Percentiles rank a stretch among this genome's conserved stretches.
Conservation (phyloP, 2,113 vertebrate genomes). For the Thunnus thynnus region DNA sequence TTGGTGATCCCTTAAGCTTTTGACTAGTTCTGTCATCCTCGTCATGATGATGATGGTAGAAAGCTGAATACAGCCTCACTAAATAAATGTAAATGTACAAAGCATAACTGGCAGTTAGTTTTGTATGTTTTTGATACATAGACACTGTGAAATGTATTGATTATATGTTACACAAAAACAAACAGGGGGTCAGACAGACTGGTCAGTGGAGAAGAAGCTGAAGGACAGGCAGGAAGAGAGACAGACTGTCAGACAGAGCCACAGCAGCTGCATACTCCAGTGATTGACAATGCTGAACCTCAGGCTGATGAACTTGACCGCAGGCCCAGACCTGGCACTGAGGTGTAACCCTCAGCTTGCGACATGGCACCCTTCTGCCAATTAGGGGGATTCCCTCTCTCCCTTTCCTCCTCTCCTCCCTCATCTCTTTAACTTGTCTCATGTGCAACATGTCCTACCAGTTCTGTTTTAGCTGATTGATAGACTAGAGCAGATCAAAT, state of each 20-base stretch:
- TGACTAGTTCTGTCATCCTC: too few relatives aligned
- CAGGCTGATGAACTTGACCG: conserved; percentile 63
- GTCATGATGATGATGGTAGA: too few relatives aligned
- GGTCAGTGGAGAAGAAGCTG: not conserved
- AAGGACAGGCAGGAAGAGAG: not conserved
- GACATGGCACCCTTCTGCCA: conserved; percentile 64
- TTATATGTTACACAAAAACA: not conserved
- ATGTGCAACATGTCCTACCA: conserved; percentile 15
- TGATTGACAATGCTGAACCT: conserved; percentile 49
- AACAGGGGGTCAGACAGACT: not conserved
- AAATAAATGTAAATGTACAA: too few relatives aligned
- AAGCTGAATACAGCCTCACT: too few relatives aligned
- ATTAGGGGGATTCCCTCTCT: conserved; percentile 52
- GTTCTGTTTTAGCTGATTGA: conserved; percentile 36
- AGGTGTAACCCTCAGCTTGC: conserved; percentile 59
- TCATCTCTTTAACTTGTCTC: not conserved
- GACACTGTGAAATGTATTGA: not conserved
- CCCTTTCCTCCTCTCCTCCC: conserved; percentile 72
- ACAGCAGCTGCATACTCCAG: conserved; percentile 10
- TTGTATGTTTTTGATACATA: too few relatives aligned
- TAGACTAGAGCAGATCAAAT: not conserved
- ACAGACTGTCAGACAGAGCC: not conserved
- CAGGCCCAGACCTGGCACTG: conserved; percentile 57
- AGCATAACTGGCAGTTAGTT: too few relatives aligned
- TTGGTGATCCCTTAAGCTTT: too few relatives aligned